Base-by-base conservation (phyloP, 2,888 invertebrate species). In the Scrobipalpa atriplicella region DNA sequence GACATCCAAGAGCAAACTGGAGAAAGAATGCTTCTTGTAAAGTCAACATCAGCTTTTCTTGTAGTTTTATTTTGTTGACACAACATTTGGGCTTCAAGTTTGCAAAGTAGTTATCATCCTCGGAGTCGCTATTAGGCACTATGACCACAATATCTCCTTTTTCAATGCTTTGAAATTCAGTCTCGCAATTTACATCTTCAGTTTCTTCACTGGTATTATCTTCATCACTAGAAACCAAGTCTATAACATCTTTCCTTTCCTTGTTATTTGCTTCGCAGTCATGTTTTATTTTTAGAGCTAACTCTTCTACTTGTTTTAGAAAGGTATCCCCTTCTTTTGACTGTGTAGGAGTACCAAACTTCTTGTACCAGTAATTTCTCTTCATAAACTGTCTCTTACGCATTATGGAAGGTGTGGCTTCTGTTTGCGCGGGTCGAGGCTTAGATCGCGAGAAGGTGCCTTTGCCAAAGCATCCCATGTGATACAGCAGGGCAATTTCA, bases 21-120 rank as follows among this genome's bases (percentile, higher is more conserved):
- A 97, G 87, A 73, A 97, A 97, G 78, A 96, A 96, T 0, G 97
- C 95, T 88, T 98, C 97, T 84, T 96, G 96, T 64, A 95, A 89
- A 1, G 94, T 94, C n/a, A 97, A 85, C 78, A 95, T 93, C 6
- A 96, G 84, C 21, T 93, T 94, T 87, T 96, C 96, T 65, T 88
- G 86, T 1, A 95, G 74, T 68, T 93, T 93, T 71, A 94, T 93
- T 75, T 90, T 92, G 79, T 95, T 95, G 6, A 93, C 77, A 78
- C 94, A 94, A 74, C 95, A 93, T 76, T 91, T 89, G 10, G 95
- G 94, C 74, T 93, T 93, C 67, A 95, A 84, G 70, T 94, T 91
- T 62, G 87, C 91, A 80, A 95, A 94, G 82, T 94, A 95, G 74
- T 94, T 89, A 68, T 94, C 95, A 70, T 90, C 93, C 67, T 95